Evolutionary conservation across 2,888 invertebrate species (phyloP).

Genomic region (Acleris emargana): DNA sequence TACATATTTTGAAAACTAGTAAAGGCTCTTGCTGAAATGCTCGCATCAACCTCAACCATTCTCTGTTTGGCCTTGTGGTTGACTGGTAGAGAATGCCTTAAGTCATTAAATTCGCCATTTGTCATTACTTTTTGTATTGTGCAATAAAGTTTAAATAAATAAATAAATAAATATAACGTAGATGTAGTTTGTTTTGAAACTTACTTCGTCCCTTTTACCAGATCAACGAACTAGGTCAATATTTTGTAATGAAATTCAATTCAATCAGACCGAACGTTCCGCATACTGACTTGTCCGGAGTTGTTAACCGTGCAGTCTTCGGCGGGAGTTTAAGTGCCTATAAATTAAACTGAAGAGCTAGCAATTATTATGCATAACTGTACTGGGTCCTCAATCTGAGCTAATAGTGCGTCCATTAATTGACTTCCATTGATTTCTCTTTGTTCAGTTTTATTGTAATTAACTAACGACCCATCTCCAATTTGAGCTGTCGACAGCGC

Average conservation of each 20-base stretch:
- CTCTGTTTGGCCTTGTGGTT: no score
- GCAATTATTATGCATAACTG: conserved; percentile 77
- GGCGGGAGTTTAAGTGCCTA: conserved; percentile 59
- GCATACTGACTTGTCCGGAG: conserved; percentile 21
- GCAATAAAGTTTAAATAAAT: no score
- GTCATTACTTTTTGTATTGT: no score
- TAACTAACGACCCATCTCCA: conserved; percentile 16
- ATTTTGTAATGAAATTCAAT: conserved; percentile 6
- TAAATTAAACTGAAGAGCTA: conserved; percentile 70
- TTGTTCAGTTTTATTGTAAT: conserved; percentile 30
- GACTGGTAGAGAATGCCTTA: no score
- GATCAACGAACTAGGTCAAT: no score
- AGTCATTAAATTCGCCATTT: no score
- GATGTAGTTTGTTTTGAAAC: no score
- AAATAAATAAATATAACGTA: no score
- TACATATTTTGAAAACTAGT: no score
- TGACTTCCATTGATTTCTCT: conserved; percentile 43
- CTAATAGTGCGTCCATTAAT: conserved; percentile 63
- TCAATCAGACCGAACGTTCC: conserved; percentile 9
- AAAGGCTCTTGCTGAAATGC: no score
- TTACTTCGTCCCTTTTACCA: no score
- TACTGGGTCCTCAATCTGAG: conserved; percentile 50
- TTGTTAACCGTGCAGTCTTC: conserved; percentile 45
- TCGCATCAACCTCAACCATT: no score
- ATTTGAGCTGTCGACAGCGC: not conserved